Evolutionary conservation across 2,797 vertebrate species (phyloP).

Genomic region (Coregonus ussuriensis): DNA sequence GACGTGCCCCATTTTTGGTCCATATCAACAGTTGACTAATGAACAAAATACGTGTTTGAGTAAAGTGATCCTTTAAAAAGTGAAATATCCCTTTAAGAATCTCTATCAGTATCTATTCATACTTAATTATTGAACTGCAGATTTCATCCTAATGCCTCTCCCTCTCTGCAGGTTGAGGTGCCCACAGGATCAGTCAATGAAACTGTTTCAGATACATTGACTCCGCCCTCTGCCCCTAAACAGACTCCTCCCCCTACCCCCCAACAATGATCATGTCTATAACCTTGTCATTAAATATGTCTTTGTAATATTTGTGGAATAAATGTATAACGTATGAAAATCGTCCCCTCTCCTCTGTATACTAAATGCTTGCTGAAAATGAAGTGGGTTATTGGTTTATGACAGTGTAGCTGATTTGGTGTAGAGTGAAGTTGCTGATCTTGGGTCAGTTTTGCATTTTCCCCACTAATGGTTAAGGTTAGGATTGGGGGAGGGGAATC

Average conservation of each 20-base stretch:
- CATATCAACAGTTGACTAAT: no score
- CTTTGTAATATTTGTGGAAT: constrained; percentile 59
- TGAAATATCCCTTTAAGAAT: background rate
- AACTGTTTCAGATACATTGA: background rate
- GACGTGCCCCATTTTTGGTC: no score
- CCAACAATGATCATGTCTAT: constrained; percentile 37
- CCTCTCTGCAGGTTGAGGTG: constrained; percentile 61
- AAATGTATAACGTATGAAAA: constrained; percentile 48
- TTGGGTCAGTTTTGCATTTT: background rate
- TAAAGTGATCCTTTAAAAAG: no score
- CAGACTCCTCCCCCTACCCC: constrained; percentile 25
- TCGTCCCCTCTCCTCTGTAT: constrained; percentile 12
- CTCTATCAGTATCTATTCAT: background rate
- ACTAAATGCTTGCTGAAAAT: constrained; percentile 3
- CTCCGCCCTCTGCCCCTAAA: constrained; percentile 20
- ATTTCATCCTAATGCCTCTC: background rate
- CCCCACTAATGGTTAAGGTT: background rate
- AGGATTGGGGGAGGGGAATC: no score
- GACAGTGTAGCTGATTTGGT: background rate
- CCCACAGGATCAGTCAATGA: constrained; percentile 9
- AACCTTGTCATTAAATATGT: constrained; percentile 9
- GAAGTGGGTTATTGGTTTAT: constrained; percentile 7
- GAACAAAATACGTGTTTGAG: no score
- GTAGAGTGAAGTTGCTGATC: background rate
- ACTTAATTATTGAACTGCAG: background rate